phyloP scores from a whole-genome alignment of 2,888 invertebrate species.

The Schizaphis graminum region DNA sequence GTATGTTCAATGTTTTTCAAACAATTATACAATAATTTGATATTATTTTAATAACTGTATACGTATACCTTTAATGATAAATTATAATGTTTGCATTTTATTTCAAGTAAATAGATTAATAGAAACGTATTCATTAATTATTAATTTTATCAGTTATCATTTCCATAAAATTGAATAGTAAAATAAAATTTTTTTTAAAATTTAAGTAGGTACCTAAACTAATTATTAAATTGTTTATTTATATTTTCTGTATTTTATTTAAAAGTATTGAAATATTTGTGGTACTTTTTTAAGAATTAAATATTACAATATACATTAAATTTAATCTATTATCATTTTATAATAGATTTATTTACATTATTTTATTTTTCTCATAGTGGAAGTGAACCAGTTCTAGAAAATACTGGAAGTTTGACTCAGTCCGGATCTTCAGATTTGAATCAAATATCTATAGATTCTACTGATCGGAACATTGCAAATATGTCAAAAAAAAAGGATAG shows the following conservation, averaged over 20 bases:
- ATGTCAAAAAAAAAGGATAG: constrained; percentile 65
- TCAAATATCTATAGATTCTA: constrained; percentile 36
- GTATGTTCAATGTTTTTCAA: constrained; percentile 16
- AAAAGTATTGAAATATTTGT: not conserved
- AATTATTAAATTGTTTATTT: not conserved
- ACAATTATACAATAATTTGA: not conserved
- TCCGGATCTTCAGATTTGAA: constrained; percentile 46
- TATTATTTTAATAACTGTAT: not conserved
- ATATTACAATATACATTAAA: not conserved
- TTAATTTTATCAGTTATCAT: not conserved
- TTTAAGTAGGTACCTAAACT: not conserved
- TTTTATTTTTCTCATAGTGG: constrained; percentile 20
- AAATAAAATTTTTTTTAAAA: not conserved
- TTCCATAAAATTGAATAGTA: not conserved
- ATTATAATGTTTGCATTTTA: not conserved
- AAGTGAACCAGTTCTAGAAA: constrained; percentile 26
- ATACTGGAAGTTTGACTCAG: constrained; percentile 28
- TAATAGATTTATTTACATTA: not conserved
- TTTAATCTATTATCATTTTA: not conserved
- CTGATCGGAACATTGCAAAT: constrained; percentile 33
- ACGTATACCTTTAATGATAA: constrained; percentile 9
- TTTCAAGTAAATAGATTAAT: constrained; percentile 7
- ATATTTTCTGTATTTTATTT: not conserved
- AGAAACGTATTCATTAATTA: not conserved
- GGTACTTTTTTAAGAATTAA: not conserved